A percentile compares a stretch with the other conserved stretches of the same genome.
phyloP scores from a whole-genome alignment of 2,888 invertebrate genomes.

The Acanthococcus lagerstroemiae region DNA sequence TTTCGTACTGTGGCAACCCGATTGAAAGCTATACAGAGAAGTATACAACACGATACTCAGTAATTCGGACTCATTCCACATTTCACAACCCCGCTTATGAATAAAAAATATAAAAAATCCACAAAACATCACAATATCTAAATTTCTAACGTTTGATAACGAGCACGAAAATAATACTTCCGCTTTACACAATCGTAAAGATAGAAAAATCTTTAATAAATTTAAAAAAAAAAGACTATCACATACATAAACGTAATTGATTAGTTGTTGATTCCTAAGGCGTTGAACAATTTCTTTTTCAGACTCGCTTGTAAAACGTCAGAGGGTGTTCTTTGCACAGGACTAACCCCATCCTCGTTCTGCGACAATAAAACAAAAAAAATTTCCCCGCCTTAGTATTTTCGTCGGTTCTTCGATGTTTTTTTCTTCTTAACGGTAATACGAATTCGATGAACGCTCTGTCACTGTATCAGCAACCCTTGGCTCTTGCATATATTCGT shows the following conservation, averaged over 20 bases:
- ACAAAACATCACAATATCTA: neutral
- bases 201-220: neutral
- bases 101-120: too few relatives aligned
- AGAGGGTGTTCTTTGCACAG: constrained; percentile 33
- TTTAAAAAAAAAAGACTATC: constrained; percentile 5
- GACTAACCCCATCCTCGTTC: constrained; percentile 39
- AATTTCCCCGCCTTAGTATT: constrained; percentile 22
- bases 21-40: too few relatives aligned
- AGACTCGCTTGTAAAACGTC: constrained; percentile 53
- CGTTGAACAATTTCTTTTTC: constrained; percentile 77
- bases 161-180: neutral
- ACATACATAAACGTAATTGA: neutral
- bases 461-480: too few relatives aligned
- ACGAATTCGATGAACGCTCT: too few relatives aligned
- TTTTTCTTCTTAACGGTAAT: too few relatives aligned
- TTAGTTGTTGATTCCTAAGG: constrained; percentile 53
- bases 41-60: too few relatives aligned
- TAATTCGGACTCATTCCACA: too few relatives aligned
- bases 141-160: neutral
- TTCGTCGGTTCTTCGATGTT: too few relatives aligned
- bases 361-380: constrained; percentile 37
- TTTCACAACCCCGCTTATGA: too few relatives aligned
- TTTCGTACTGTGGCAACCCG: too few relatives aligned
- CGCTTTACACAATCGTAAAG: neutral
- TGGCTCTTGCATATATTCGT: too few relatives aligned